Evolutionary conservation across 2,113 vertebrate genomes (phyloP).

Genomic region (Nothocercus julius): DNA sequence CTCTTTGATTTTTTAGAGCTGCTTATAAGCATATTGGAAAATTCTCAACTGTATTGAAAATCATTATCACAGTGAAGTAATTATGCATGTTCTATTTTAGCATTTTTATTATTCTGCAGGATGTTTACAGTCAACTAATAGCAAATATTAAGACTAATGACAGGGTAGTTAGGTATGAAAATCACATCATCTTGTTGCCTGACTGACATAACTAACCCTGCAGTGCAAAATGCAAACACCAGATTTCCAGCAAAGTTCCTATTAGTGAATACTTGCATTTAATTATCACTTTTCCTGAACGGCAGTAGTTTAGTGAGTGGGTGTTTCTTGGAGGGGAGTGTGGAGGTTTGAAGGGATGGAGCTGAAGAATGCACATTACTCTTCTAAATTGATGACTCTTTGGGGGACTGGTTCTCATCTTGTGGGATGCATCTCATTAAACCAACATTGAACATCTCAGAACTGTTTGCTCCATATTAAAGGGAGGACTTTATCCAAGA

Average conservation of each 20-base stretch:
- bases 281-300: neutral
- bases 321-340: neutral
- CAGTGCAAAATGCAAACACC: neutral
- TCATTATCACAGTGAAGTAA: neutral
- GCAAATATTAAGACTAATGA: conserved; percentile 35
- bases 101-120: conserved; percentile 33
- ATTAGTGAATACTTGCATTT: neutral
- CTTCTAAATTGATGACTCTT: neutral
- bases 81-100: neutral
- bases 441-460: neutral
- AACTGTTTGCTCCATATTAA: neutral
- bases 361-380: neutral
- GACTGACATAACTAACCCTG: conserved; percentile 12
- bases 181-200: conserved; percentile 4
- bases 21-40: neutral
- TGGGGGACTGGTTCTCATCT: neutral
- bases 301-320: neutral
- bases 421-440: neutral
- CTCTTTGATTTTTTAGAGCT: neutral
- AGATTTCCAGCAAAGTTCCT: neutral
- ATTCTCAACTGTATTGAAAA: neutral
- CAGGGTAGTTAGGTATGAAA: neutral
- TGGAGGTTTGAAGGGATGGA: neutral
- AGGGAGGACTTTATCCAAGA: neutral
- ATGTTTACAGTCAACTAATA: conserved; percentile 45